Percentiles rank a stretch among this genome's conserved stretches.
phyloP scores from a whole-genome alignment of 2,888 invertebrate species.

The Epistrophella euchroma region DNA sequence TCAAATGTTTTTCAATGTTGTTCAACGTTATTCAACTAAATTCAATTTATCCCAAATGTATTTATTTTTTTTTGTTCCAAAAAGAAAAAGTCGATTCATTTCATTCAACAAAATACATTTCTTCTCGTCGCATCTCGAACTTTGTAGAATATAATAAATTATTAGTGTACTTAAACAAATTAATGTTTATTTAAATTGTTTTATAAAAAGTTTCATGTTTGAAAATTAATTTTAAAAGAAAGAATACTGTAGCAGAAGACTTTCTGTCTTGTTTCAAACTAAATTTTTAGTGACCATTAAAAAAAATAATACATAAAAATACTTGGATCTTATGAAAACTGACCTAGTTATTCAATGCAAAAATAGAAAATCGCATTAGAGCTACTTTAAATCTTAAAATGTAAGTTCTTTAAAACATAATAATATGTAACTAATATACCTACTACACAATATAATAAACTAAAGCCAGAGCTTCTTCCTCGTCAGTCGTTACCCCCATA shows the following conservation, averaged over 20 bases:
- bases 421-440: background rate
- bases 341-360: constrained; percentile 36
- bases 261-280: background rate
- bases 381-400: constrained; percentile 16
- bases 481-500: background rate
- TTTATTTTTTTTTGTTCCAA: background rate
- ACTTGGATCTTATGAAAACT: constrained; percentile 45
- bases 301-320: constrained; percentile 43
- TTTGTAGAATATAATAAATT: constrained; percentile 34
- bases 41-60: constrained; percentile 36
- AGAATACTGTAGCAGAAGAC: background rate
- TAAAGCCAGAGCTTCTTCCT: constrained; percentile 4
- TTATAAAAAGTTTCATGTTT: background rate
- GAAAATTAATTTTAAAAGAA: background rate
- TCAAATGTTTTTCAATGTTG: background rate
- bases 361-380: constrained; percentile 20
- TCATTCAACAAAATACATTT: constrained; percentile 68
- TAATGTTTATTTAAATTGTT: no score
- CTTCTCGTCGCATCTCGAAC: constrained; percentile 67
- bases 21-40: constrained; percentile 51
- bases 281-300: constrained; percentile 50
- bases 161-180: background rate
- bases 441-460: background rate
- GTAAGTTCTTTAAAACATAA: constrained; percentile 50
- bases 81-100: constrained; percentile 15